Evolutionary conservation across 2,888 invertebrate genomes (phyloP).

Genomic region (Euzetes globulus): DNA sequence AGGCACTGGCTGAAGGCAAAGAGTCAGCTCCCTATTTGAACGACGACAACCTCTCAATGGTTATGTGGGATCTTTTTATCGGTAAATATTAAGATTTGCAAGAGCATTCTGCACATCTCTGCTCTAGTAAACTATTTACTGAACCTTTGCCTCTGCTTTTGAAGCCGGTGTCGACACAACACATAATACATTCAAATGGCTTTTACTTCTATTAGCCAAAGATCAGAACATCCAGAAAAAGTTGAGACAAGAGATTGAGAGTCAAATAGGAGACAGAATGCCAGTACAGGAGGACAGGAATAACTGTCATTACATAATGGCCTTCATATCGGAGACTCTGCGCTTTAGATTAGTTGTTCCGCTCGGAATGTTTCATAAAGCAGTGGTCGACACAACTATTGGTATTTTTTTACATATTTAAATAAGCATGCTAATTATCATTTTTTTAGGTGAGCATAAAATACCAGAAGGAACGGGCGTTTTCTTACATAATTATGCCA

Average conservation of each 20-base stretch:
- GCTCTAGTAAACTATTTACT: too few relatives aligned
- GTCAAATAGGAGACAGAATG: neutral
- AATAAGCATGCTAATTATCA: too few relatives aligned
- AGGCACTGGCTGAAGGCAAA: neutral
- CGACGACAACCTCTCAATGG: neutral
- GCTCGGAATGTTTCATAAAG: too few relatives aligned
- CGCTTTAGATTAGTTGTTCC: too few relatives aligned
- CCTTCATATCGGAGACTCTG: conserved; percentile 21
- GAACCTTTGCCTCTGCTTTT: too few relatives aligned
- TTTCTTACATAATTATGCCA: too few relatives aligned
- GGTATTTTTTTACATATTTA: too few relatives aligned
- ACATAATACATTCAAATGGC: neutral
- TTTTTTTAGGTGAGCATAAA: too few relatives aligned
- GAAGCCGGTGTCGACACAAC: neutral
- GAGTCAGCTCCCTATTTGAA: neutral
- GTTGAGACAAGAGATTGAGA: conserved; percentile 11
- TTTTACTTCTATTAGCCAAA: neutral
- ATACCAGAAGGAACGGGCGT: too few relatives aligned
- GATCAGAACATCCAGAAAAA: neutral
- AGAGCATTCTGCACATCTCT: too few relatives aligned
- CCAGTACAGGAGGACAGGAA: neutral
- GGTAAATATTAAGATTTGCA: too few relatives aligned
- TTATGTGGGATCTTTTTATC: neutral
- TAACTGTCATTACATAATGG: neutral
- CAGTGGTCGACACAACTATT: too few relatives aligned